Conservation (phyloP, 2,797 vertebrate genomes). For the Sphenopsis melanotis region DNA sequence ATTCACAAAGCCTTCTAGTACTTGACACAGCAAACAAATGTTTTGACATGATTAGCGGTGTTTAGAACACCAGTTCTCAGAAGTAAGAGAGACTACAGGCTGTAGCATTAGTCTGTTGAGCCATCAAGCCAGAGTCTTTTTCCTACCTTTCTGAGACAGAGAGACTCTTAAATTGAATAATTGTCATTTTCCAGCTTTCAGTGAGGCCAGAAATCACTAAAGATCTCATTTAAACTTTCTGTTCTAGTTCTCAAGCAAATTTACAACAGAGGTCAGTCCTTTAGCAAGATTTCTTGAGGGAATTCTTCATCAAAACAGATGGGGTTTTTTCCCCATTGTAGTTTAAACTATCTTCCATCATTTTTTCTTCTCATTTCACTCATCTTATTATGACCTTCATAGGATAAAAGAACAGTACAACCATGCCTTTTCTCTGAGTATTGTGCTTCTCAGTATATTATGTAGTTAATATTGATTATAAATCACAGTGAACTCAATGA, state of each 20-base stretch:
- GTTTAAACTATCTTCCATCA: slow-evolving; percentile 39
- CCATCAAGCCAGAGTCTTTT: neutral
- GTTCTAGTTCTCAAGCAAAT: slow-evolving; percentile 65
- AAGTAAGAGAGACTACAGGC: neutral
- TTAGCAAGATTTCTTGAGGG: slow-evolving; percentile 53
- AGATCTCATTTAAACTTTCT: slow-evolving; percentile 66
- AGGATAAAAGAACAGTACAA: slow-evolving; percentile 27
- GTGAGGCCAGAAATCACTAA: slow-evolving; percentile 68
- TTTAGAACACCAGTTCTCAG: slow-evolving; percentile 26
- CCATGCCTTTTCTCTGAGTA: neutral
- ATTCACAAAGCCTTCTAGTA: neutral
- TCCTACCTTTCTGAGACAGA: slow-evolving; percentile 17
- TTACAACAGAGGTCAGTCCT: slow-evolving; percentile 38
- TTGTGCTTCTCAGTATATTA: slow-evolving; percentile 25
- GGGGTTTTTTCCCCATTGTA: neutral
- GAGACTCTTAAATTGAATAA: slow-evolving; percentile 66
- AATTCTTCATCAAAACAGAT: slow-evolving; percentile 40
- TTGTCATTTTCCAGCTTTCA: slow-evolving; percentile 61
- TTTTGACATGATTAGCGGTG: slow-evolving; percentile 18
- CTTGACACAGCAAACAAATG: slow-evolving; percentile 33
- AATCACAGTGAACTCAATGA: slow-evolving; percentile 11
- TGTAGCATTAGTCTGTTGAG: neutral
- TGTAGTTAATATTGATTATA: slow-evolving; percentile 66
- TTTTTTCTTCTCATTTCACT: slow-evolving; percentile 40
- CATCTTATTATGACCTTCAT: slow-evolving; percentile 57